A percentile compares a stretch with the other conserved stretches of the same genome.
Evolutionary conservation across 2,888 invertebrate species (phyloP).

Genomic region (Dusona sp.): DNA sequence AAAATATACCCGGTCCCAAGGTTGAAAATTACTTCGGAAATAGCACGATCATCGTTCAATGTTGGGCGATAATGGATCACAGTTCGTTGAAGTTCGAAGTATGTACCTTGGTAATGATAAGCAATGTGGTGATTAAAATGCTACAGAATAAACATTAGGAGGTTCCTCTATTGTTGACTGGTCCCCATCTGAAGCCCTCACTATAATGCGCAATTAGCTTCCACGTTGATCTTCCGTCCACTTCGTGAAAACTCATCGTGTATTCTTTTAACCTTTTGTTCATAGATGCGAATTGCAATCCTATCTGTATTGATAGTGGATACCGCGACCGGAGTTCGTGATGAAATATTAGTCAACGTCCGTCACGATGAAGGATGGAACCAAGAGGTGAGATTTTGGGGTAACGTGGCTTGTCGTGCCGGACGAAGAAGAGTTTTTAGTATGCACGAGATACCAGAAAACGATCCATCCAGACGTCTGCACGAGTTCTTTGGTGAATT

Average conservation of each 20-base stretch:
- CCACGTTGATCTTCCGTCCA: neutral
- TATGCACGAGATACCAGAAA: conserved; percentile 35
- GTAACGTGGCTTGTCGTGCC: conserved; percentile 37
- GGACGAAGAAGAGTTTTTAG: conserved; percentile 47
- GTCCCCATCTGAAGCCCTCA: neutral
- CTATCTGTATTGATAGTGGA: conserved; percentile 18
- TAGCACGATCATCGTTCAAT: neutral
- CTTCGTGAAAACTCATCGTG: neutral
- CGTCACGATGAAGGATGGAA: conserved; percentile 6
- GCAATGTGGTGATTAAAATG: neutral
- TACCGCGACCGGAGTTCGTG: neutral
- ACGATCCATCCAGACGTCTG: conserved; percentile 27
- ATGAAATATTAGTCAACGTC: neutral
- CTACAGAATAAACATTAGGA: neutral
- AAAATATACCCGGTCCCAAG: neutral
- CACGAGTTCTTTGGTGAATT: conserved; percentile 51
- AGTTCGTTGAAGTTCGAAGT: neutral
- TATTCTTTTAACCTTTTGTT: neutral
- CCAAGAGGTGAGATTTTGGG: conserved; percentile 54
- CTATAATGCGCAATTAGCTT: neutral
- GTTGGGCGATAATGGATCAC: conserved; percentile 11
- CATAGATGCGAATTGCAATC: conserved; percentile 25
- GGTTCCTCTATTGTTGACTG: neutral
- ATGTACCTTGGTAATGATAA: neutral
- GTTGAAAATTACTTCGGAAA: neutral